Evolutionary conservation across 2,113 vertebrate species (phyloP).

Genomic region (Stigmatopora nigra): DNA sequence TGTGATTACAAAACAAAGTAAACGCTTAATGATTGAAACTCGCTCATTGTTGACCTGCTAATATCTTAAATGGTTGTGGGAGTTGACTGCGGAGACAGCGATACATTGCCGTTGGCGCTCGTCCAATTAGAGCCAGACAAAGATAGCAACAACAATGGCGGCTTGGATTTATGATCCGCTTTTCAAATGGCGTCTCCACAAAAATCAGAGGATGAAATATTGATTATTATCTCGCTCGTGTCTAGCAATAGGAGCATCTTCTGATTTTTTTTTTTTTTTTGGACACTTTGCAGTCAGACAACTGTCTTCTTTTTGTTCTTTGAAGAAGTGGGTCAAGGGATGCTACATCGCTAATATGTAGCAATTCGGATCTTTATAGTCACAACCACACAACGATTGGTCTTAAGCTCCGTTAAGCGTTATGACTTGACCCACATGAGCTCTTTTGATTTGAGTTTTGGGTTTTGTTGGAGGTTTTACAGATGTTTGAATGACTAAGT

Average conservation of each 20-base stretch:
- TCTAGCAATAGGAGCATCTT: not conserved
- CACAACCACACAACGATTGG: slow-evolving; percentile 30
- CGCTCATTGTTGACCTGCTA: slow-evolving; percentile 19
- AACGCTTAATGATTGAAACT: slow-evolving; percentile 23
- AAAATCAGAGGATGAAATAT: not conserved
- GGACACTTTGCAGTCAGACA: slow-evolving; percentile 21
- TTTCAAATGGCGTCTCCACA: slow-evolving; percentile 22
- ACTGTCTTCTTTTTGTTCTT: slow-evolving; percentile 17
- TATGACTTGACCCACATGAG: slow-evolving; percentile 45
- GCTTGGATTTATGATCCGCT: slow-evolving; percentile 20
- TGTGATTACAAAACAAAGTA: slow-evolving; percentile 14
- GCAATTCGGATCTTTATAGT: slow-evolving; percentile 32
- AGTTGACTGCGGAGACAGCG: slow-evolving; percentile 22
- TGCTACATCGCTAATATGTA: slow-evolving; percentile 47
- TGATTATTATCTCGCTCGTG: not conserved
- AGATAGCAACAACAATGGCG: slow-evolving; percentile 22
- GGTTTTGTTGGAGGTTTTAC: not conserved
- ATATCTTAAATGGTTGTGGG: slow-evolving; percentile 25
- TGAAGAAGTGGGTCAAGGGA: slow-evolving; percentile 38
- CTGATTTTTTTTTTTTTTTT: no score
- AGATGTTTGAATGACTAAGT: no score
- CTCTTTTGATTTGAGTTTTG: not conserved
- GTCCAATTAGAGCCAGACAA: slow-evolving; percentile 24
- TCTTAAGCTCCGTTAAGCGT: slow-evolving; percentile 27
- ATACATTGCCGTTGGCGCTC: slow-evolving; percentile 7